Percentiles rank a stretch among this genome's conserved stretches.
These are phyloP conservation scores for Agrilus mali DNA, from an alignment of 2,888 invertebrate species.

Conservation along the genomic window DNA sequence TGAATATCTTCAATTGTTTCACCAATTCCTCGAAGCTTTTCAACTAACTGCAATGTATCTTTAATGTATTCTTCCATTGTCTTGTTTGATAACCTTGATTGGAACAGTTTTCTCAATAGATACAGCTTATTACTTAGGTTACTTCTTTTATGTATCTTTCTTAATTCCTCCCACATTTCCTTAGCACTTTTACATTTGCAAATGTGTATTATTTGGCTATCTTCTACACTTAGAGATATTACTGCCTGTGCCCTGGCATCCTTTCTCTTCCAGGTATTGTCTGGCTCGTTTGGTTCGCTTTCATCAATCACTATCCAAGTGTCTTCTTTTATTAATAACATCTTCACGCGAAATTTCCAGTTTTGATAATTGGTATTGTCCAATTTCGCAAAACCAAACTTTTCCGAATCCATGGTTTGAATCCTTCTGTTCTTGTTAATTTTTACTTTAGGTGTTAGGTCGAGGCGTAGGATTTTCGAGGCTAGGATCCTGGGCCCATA, in stretches of 20 bases:
- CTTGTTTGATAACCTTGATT: slow-evolving; percentile 4
- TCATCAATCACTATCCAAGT: neutral
- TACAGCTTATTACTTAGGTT: slow-evolving; percentile 8
- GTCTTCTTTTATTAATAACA: slow-evolving; percentile 3
- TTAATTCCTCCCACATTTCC: slow-evolving; percentile 5
- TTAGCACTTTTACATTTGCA: slow-evolving; percentile 3
- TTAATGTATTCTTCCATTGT: slow-evolving; percentile 9
- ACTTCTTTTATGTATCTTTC: slow-evolving; percentile 6
- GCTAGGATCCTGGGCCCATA: too few species aligned
- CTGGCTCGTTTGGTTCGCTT: too few species aligned
- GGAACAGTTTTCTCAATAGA: slow-evolving; percentile 7
- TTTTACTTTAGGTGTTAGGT: too few species aligned
- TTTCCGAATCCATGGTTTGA: too few species aligned
- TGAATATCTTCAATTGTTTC: neutral
- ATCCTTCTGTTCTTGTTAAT: too few species aligned
- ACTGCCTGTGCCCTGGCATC: too few species aligned
- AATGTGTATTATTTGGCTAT: slow-evolving; percentile 7
- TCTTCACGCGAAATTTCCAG: slow-evolving; percentile 1
- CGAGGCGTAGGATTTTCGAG: too few species aligned
- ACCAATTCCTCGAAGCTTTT: neutral
- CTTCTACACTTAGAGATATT: neutral
- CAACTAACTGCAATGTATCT: neutral
- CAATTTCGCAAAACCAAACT: too few species aligned
- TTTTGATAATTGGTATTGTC: too few species aligned
- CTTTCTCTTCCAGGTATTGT: too few species aligned